phyloP scores from a whole-genome alignment of 2,888 invertebrate genomes.

The Galerucella calmariensis region DNA sequence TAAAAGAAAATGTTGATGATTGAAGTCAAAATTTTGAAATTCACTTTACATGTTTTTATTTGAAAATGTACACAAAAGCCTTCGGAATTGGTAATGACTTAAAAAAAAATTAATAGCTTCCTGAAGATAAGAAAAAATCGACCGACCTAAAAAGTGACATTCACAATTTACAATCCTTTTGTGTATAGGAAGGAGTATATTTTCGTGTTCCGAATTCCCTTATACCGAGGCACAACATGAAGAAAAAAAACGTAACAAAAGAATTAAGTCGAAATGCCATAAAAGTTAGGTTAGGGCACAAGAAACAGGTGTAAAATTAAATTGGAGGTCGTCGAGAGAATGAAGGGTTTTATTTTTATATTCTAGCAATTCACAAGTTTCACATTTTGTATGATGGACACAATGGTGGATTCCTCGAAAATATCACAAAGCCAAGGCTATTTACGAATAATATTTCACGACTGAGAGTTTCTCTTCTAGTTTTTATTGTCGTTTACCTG shows the following conservation, averaged over 20 bases:
- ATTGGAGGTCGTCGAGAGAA: slow-evolving; percentile 40
- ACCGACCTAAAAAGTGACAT: slow-evolving; percentile 45
- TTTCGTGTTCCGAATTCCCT: slow-evolving; percentile 49
- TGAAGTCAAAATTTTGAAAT: too few relatives aligned
- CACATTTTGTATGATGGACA: slow-evolving; percentile 42
- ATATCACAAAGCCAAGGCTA: slow-evolving; percentile 16
- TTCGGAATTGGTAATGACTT: slow-evolving; percentile 7
- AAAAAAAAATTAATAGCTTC: slow-evolving; percentile 39
- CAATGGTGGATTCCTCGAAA: slow-evolving; percentile 35
- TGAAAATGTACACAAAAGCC: not conserved
- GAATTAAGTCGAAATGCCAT: slow-evolving; percentile 47
- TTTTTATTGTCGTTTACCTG: slow-evolving; percentile 20
- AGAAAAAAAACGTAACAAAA: slow-evolving; percentile 44
- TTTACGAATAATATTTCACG: slow-evolving; percentile 20
- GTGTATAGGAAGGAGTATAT: slow-evolving; percentile 48
- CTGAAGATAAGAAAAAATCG: slow-evolving; percentile 27
- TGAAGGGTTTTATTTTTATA: slow-evolving; percentile 50
- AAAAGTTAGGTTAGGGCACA: slow-evolving; percentile 55
- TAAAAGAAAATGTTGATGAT: too few relatives aligned
- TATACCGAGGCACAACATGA: slow-evolving; percentile 36
- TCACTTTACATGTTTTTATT: not conserved
- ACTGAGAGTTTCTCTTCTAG: slow-evolving; percentile 17
- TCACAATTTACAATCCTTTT: slow-evolving; percentile 53
- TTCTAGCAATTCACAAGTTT: slow-evolving; percentile 50
- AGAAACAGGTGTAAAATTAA: slow-evolving; percentile 60